Conservation (phyloP, 37 sponge, comb jelly and placozoan species). For the Halichondria panicea region DNA sequence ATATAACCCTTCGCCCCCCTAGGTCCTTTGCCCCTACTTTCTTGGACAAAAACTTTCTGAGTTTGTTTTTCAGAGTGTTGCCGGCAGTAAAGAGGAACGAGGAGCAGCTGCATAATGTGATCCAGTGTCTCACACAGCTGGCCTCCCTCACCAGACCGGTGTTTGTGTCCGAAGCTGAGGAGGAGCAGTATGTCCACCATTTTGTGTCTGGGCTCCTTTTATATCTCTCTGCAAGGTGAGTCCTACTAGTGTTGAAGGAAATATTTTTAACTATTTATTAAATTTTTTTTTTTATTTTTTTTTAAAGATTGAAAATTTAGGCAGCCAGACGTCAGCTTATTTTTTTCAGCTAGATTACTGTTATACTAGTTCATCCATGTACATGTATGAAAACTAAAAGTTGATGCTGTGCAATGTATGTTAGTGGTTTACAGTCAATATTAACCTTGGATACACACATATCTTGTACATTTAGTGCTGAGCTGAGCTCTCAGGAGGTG, state of each 20-base stretch:
- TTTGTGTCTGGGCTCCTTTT: constrained; percentile 34
- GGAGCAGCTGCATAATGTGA: constrained; percentile 20
- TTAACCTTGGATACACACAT: too few relatives aligned
- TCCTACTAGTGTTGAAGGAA: not conserved
- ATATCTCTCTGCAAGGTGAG: constrained; percentile 29
- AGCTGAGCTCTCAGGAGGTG: constrained; percentile 32
- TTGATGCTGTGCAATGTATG: too few relatives aligned
- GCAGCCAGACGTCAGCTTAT: too few relatives aligned
- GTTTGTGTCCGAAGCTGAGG: constrained; percentile 19
- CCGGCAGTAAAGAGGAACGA: not conserved
- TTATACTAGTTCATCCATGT: not conserved
- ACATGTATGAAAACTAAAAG: too few relatives aligned
- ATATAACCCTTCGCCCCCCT: constrained; percentile 42
- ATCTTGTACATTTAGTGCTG: constrained; percentile 15
- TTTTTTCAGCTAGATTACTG: not conserved
- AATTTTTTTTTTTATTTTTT: too few relatives aligned
- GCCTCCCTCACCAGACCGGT: constrained; percentile 59
- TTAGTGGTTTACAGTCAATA: too few relatives aligned
- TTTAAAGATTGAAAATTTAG: too few relatives aligned
- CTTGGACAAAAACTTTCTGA: constrained; percentile 38
- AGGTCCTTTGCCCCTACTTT: constrained; percentile 30
- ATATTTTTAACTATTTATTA: not conserved
- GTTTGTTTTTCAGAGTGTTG: constrained; percentile 61
- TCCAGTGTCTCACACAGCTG: constrained; percentile 76
- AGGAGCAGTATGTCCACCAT: constrained; percentile 21